Evolutionary conservation across 2,113 vertebrate genomes (phyloP).

Genomic region (Alligator sinensis): DNA sequence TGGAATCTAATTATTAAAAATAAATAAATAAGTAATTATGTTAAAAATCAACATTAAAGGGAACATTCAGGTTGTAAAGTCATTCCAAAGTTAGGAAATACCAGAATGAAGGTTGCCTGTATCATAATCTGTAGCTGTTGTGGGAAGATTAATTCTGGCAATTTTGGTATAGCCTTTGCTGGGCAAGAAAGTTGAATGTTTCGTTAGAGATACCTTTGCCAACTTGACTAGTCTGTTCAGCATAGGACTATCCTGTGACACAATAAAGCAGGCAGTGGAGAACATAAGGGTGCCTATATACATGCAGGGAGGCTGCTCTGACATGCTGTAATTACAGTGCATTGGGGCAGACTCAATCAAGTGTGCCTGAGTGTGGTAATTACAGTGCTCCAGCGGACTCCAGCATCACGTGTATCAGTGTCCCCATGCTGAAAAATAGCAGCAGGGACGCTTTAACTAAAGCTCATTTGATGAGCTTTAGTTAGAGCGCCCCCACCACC

Average conservation of each 20-base stretch:
- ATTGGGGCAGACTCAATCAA: too few species aligned
- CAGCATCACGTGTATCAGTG: too few species aligned
- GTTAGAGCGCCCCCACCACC: too few species aligned
- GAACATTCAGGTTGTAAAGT: not conserved
- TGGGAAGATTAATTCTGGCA: too few species aligned
- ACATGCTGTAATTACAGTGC: too few species aligned
- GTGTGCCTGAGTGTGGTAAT: too few species aligned
- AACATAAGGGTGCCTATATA: not conserved
- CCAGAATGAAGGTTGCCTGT: not conserved
- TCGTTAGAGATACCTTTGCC: not conserved
- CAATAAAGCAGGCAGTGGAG: not conserved
- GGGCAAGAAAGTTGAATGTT: not conserved
- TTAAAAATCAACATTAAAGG: not conserved
- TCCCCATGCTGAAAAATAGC: too few species aligned
- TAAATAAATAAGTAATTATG: not conserved
- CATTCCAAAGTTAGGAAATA: not conserved
- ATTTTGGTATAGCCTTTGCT: too few species aligned
- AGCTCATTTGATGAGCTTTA: too few species aligned
- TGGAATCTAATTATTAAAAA: not conserved
- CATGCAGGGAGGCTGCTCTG: too few species aligned
- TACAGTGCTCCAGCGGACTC: too few species aligned
- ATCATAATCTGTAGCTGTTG: not conserved
- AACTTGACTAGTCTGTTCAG: not conserved
- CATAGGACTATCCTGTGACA: not conserved
- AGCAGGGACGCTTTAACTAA: too few species aligned